Conservation (phyloP, 2,797 vertebrate species). For the Ceyx erithaca region DNA sequence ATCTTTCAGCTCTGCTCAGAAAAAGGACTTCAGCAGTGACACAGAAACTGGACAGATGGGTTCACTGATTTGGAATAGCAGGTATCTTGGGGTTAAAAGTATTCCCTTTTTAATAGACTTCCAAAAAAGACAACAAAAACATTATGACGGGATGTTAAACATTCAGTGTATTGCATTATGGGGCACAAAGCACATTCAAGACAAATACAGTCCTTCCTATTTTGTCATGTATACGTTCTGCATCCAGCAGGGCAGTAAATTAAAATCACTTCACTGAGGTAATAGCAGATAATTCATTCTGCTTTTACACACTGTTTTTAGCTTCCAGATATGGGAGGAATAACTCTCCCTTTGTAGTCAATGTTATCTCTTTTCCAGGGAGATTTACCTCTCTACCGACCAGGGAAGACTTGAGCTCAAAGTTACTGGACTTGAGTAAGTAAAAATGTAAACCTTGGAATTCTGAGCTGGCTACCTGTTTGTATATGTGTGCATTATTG, state of each 20-base stretch:
- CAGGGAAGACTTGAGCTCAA: not conserved
- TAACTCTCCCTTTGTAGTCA: not conserved
- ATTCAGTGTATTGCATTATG: not conserved
- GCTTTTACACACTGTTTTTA: constrained; percentile 10
- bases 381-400: not conserved
- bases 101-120: not conserved
- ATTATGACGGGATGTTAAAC: not conserved
- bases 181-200: not conserved
- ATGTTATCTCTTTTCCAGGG: not conserved
- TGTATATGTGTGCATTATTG: not conserved
- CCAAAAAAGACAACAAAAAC: not conserved
- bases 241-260: constrained; percentile 41
- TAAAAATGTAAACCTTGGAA: constrained; percentile 2
- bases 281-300: constrained; percentile 40
- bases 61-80: not conserved
- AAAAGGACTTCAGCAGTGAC: not conserved
- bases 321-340: constrained; percentile 17
- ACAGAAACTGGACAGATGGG: not conserved
- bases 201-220: not conserved
- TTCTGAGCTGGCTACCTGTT: not conserved
- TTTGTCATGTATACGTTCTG: not conserved
- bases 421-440: not conserved
- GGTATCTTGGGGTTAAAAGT: not conserved
- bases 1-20: not conserved
- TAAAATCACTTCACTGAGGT: constrained; percentile 35